Base-by-base conservation (phyloP, 2,113 vertebrate species). In the Onychostruthus taczanowskii region DNA sequence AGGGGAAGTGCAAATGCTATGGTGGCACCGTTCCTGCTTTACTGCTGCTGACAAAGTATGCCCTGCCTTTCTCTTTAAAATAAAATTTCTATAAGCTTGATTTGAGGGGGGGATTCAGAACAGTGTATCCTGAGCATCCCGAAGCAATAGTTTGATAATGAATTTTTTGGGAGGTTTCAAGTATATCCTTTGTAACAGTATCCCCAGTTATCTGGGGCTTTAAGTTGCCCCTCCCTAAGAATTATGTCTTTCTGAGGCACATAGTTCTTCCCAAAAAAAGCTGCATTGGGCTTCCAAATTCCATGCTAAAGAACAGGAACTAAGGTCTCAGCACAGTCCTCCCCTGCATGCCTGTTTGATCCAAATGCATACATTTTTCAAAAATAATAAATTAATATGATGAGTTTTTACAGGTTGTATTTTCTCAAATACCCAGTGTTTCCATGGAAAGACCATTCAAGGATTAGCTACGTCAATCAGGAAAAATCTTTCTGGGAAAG, bases 261-360 rank as follows among this genome's bases (percentile, higher is more conserved):
- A 5, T 28, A 70, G 46, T 28, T 72, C 43, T 62, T 78, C 46
- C 61, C 19, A 43, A 53, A 4, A 62, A 58, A 82, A 50, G 3
- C n/a, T 93, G 68, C 16, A 46, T 83, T 83, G 79, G 26, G 35
- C 21, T 63, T 94, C 66, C 63, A 79, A 83, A 89, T 55, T 76
- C 35, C 1, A 1, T 50, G 33, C 26, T 55, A 76, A 73, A 35
- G 37, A 86, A 50, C 23, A 62, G 44, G 39, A 82, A 35, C 11
- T 79, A 16, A 75, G 75, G 13, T 63, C 22, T 90, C n/a, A n/a
- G 31, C 19, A 24, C 23, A 70, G 52, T 43, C 12, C 4, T 86
- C 4, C 10, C 35, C 26, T 89, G 41, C 35, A 30, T 75, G 12
- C 18, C 89, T 63, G 18, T 67, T 76, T 86, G 23, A 86, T 68